Conservation (phyloP, 2,113 vertebrate genomes). For the Odocoileus virginianus region DNA sequence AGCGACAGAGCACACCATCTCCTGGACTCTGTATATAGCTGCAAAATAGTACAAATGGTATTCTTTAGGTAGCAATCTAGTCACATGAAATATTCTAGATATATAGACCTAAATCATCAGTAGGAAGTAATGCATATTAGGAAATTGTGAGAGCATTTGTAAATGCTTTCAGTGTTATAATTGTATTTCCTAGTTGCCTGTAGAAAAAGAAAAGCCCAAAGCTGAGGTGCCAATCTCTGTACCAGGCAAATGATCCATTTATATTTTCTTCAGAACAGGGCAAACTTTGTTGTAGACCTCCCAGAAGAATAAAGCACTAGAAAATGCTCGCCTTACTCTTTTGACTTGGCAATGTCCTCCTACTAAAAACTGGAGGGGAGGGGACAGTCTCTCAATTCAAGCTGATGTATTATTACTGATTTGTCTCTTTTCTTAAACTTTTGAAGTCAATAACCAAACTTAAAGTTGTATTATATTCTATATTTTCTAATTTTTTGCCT, state of each 20-base stretch:
- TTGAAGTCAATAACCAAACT: neutral
- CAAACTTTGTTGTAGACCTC: neutral
- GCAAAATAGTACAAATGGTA: neutral
- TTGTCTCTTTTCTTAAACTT: neutral
- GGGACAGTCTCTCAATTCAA: neutral
- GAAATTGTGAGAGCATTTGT: neutral
- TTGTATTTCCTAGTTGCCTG: neutral
- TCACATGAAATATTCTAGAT: neutral
- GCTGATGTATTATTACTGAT: neutral
- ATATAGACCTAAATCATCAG: neutral
- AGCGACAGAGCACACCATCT: neutral
- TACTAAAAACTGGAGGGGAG: neutral
- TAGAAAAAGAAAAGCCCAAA: slow-evolving; percentile 23
- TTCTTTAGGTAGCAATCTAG: neutral
- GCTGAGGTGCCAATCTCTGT: neutral
- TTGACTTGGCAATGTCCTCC: neutral
- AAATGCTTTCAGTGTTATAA: neutral
- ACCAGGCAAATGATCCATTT: neutral
- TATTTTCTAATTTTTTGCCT: slow-evolving; percentile 16
- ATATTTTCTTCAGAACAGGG: slow-evolving; percentile 15
- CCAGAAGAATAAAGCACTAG: neutral
- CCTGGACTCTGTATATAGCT: neutral
- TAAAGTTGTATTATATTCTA: neutral
- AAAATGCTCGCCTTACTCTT: neutral
- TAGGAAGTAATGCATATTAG: neutral